phyloP scores from a whole-genome alignment of 2,888 invertebrate genomes.

The Bugulina stolonifera region DNA sequence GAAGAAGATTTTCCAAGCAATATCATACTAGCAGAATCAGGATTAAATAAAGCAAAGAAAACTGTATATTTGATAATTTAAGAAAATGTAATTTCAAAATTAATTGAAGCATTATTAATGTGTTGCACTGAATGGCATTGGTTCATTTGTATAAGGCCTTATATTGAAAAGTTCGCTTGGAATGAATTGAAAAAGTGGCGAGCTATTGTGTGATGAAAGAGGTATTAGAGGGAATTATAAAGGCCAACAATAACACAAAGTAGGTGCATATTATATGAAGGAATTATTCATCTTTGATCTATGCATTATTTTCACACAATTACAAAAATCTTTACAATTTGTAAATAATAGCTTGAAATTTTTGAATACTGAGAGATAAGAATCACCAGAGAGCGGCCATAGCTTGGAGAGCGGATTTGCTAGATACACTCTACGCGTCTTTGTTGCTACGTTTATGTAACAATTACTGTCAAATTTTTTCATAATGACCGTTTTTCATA shows the following conservation, averaged over 20 bases:
- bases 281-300: conserved; percentile 22
- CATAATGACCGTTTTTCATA: no score
- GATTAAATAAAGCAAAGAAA: not conserved
- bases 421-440: no score
- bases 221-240: conserved; percentile 1
- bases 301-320: not conserved
- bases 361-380: not conserved
- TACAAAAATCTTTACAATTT: conserved; percentile 1
- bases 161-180: conserved; percentile 20
- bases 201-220: not conserved
- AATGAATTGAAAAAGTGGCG: conserved; percentile 21
- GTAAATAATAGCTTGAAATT: not conserved
- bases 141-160: not conserved
- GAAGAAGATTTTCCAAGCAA: not conserved
- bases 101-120: not conserved
- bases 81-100: not conserved
- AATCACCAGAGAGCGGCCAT: no score
- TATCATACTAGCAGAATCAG: not conserved
- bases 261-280: conserved; percentile 12
- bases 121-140: conserved; percentile 18
- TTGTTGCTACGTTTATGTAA: no score
- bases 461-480: no score
- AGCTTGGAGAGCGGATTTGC: no score
- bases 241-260: conserved; percentile 1
- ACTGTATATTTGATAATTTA: not conserved